phyloP scores from a whole-genome alignment of 2,888 invertebrate genomes.

The Ptilodon capucinus region DNA sequence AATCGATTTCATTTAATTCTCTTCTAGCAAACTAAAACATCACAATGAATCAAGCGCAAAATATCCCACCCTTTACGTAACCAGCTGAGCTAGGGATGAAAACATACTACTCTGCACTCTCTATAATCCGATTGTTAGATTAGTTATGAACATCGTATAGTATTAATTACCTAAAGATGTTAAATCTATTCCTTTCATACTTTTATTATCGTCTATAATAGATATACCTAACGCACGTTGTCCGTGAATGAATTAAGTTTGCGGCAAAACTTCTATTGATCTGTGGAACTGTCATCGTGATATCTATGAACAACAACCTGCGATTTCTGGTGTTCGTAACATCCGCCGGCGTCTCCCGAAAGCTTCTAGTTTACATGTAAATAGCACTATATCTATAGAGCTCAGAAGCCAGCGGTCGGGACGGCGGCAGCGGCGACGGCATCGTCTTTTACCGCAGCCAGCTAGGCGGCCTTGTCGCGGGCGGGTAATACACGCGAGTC shows the following conservation, averaged over 20 bases:
- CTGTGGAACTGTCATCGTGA: constrained; percentile 15
- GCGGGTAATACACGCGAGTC: constrained; percentile 63
- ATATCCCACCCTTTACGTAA: constrained; percentile 38
- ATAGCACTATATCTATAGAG: constrained; percentile 28
- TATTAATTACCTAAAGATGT: no score
- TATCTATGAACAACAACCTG: constrained; percentile 13
- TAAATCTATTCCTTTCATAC: neutral
- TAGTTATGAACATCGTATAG: neutral
- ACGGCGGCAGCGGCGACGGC: constrained; percentile 48
- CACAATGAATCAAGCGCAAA: constrained; percentile 21
- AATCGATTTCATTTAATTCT: neutral
- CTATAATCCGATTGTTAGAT: neutral
- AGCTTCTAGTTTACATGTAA: constrained; percentile 13
- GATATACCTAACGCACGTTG: constrained; percentile 4
- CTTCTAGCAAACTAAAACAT: constrained; percentile 1
- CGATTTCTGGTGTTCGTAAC: neutral
- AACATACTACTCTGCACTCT: constrained; percentile 2
- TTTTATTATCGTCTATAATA: neutral
- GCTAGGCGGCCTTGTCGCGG: constrained; percentile 77
- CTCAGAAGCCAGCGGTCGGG: constrained; percentile 41
- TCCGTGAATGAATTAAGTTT: constrained; percentile 5
- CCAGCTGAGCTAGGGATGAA: constrained; percentile 15
- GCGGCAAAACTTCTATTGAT: constrained; percentile 24
- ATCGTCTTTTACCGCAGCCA: constrained; percentile 64
- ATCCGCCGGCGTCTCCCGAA: neutral